A percentile compares a stretch with the other conserved stretches of the same genome.
Conservation (phyloP, 2,797 vertebrate species). For the Clarias laeviceps region DNA sequence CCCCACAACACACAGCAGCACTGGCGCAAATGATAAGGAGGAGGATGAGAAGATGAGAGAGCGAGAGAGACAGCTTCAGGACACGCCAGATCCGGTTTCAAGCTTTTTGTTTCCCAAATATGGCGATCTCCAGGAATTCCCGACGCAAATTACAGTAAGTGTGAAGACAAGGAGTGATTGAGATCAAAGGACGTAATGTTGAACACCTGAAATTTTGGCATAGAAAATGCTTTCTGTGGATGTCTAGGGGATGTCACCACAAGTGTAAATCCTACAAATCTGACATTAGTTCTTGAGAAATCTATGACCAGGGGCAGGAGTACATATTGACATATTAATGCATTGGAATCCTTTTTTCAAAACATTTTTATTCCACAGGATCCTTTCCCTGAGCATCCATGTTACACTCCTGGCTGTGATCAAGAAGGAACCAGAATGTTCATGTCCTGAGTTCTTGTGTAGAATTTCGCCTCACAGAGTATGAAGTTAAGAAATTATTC, state of each 20-base stretch:
- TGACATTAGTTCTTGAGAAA: neutral
- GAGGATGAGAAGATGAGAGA: constrained; percentile 2
- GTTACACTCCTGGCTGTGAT: neutral
- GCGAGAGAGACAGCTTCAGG: neutral
- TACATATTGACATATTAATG: neutral
- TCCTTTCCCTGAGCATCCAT: neutral
- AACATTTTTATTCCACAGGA: neutral
- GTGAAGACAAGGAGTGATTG: neutral
- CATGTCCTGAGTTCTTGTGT: too few relatives aligned
- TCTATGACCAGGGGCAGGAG: neutral
- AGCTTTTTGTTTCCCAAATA: constrained; percentile 24
- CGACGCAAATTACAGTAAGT: neutral
- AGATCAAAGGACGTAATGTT: constrained; percentile 29
- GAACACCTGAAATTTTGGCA: neutral
- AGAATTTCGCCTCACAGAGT: too few relatives aligned
- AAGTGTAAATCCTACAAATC: neutral
- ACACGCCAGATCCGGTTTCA: neutral
- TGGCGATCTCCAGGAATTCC: neutral
- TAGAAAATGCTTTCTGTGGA: neutral
- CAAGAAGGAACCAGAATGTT: neutral
- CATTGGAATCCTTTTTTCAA: neutral
- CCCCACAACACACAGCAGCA: neutral
- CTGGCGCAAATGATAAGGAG: neutral
- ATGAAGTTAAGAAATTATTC: too few relatives aligned
- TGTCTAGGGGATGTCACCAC: neutral